Evolutionary conservation across 2,797 vertebrate genomes (phyloP), one percentile per base, ranked within the genome.

Genomic region (Xyrichtys novacula): DNA sequence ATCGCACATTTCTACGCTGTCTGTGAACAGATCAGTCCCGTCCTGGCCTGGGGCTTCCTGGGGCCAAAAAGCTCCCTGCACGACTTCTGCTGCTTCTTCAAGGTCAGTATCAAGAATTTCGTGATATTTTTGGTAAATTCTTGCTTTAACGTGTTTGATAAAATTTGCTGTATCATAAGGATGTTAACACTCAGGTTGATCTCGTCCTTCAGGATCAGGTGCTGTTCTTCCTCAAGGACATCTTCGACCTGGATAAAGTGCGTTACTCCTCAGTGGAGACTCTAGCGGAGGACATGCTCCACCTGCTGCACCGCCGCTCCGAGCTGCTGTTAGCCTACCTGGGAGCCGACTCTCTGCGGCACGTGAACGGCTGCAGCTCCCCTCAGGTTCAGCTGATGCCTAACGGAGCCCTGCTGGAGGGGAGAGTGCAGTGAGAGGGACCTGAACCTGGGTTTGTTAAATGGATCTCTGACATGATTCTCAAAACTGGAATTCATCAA

Each of bases 161-260:
- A n/a, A n/a, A n/a, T n/a, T n/a, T n/a, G n/a, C n/a, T n/a, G n/a
- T n/a, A n/a, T n/a, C n/a, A n/a, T 22, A 1, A 23, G 39, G 31
- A 11, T 15, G 1, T 11, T 6, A 1, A 2, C 2, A 11, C 23
- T 16, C 16, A 14, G 6, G 14, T n/a, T 1, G 8, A 6, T 15
- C n/a, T 36, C n/a, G 0, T 32, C 26, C 39, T 36, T 7, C 67
- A 98, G 97, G 96, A 97, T 80, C 96, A 98, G 90, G 95, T 99
- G 84, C 89, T 97, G 76, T 93, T 94, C 90, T 98, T 99, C 88
- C 93, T 99, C 53, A 98, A 96, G 86, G 97, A 99, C 90, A 96
- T 99, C 70, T 99, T 99, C 59, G 97, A 99, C 78, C 94, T 97
- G 80, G 97, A 99, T 53, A 99, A 98, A 83, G 97, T 98, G 32